phyloP scores from a whole-genome alignment of 2,113 vertebrate species.

The Chloroceryle aenea region DNA sequence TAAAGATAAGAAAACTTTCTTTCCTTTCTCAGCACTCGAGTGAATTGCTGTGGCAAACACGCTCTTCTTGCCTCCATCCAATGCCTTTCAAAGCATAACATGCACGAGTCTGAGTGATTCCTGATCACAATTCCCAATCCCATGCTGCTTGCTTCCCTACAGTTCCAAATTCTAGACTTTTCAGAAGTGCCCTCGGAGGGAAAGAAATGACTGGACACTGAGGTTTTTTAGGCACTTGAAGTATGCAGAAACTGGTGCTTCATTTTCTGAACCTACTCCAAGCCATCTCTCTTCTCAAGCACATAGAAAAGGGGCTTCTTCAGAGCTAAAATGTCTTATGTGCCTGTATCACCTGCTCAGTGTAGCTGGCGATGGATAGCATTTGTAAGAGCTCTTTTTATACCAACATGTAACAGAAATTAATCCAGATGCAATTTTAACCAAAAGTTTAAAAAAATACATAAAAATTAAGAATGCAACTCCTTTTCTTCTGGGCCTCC shows the following conservation, averaged over 20 bases:
- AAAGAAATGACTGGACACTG: neutral
- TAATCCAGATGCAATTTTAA: neutral
- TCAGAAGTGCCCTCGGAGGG: neutral
- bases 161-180: neutral
- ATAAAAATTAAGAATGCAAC: neutral
- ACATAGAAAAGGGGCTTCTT: neutral
- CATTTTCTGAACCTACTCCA: neutral
- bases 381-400: neutral
- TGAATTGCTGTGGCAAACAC: neutral
- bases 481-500: neutral
- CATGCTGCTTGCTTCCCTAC: neutral
- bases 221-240: neutral
- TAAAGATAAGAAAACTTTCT: constrained; percentile 42
- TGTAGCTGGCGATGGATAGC: neutral
- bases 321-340: neutral
- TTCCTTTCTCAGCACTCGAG: neutral
- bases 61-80: neutral
- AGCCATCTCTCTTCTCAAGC: neutral
- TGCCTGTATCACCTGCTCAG: neutral
- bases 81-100: neutral
- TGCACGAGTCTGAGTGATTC: constrained; percentile 1
- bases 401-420: neutral
- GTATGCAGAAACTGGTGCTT: neutral
- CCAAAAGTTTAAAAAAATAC: neutral
- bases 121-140: neutral